These are phyloP conservation scores for Mesembrinibis cayennensis DNA, from an alignment of 2,113 vertebrate species.

Conservation along the genomic window DNA sequence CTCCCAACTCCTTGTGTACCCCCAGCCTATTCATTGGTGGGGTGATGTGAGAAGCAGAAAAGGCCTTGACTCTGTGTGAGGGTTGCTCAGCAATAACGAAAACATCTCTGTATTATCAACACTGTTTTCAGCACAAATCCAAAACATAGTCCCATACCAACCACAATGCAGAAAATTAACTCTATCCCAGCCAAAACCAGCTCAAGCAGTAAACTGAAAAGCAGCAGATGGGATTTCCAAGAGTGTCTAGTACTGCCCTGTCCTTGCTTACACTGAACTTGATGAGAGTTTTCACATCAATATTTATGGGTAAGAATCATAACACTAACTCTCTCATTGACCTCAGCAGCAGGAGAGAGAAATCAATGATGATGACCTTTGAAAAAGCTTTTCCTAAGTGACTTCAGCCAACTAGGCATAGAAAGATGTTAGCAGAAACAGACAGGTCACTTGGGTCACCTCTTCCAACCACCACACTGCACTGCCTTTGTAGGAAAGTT, in stretches of 20 bases:
- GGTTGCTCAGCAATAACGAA: no score
- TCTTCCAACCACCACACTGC: neutral
- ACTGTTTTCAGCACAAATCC: no score
- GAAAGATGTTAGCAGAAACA: neutral
- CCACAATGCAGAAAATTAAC: no score
- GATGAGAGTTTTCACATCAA: neutral
- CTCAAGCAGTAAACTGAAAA: neutral
- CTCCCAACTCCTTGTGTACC: no score
- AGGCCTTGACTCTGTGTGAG: no score
- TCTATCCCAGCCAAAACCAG: no score
- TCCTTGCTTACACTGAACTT: neutral
- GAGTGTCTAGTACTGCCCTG: neutral
- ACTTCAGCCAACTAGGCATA: neutral
- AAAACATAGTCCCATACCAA: no score
- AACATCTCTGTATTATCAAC: no score
- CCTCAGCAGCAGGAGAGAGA: neutral
- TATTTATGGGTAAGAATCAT: conserved; percentile 21
- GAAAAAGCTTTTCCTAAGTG: conserved; percentile 1
- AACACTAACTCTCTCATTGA: neutral
- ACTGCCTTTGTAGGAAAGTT: neutral
- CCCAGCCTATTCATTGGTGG: no score
- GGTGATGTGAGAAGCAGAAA: no score
- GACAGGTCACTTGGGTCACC: neutral
- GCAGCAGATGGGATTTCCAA: neutral
- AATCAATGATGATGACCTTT: neutral